Evolutionary conservation across 2,113 vertebrate genomes (phyloP).

Genomic region (Centropristis striata): DNA sequence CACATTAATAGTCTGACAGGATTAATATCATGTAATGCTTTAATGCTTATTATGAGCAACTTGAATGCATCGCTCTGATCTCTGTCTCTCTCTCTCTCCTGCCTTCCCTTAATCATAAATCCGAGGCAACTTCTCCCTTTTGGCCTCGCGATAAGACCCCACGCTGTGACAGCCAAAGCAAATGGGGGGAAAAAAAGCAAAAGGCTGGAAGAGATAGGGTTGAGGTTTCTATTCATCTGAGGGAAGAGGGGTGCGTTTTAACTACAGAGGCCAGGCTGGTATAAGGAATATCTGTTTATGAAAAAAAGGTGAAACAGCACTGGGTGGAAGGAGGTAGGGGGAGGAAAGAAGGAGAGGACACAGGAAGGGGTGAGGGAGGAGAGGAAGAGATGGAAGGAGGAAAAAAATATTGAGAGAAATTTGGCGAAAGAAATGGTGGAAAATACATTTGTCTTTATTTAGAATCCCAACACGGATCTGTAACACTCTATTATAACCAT

Average conservation of each 20-base stretch:
- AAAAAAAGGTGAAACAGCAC: constrained; percentile 85
- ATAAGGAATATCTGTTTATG: constrained; percentile 88
- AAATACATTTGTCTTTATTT: neutral
- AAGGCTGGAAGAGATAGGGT: constrained; percentile 92
- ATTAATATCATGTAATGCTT: constrained; percentile 99
- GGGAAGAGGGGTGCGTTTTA: constrained; percentile 69
- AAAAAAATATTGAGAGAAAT: neutral
- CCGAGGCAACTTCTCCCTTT: constrained; percentile 93
- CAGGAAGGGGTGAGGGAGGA: neutral
- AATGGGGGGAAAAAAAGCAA: constrained; percentile 82
- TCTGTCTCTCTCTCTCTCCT: constrained; percentile 85
- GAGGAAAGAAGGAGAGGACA: neutral
- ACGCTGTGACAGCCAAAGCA: constrained; percentile 92
- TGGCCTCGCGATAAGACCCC: constrained; percentile 93
- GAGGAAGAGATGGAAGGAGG: neutral
- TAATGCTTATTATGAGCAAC: constrained; percentile 98
- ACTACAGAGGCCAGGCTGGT: constrained; percentile 65
- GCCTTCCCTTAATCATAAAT: constrained; percentile 92
- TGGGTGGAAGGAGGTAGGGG: constrained; percentile 71
- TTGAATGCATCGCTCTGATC: constrained; percentile 97
- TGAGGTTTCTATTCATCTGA: constrained; percentile 94
- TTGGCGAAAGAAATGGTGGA: neutral
- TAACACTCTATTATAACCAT: too few species aligned
- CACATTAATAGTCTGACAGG: constrained; percentile 95
- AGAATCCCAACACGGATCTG: neutral